Conservation (phyloP, 2,888 invertebrate species). For the Plagiodera versicolora region DNA sequence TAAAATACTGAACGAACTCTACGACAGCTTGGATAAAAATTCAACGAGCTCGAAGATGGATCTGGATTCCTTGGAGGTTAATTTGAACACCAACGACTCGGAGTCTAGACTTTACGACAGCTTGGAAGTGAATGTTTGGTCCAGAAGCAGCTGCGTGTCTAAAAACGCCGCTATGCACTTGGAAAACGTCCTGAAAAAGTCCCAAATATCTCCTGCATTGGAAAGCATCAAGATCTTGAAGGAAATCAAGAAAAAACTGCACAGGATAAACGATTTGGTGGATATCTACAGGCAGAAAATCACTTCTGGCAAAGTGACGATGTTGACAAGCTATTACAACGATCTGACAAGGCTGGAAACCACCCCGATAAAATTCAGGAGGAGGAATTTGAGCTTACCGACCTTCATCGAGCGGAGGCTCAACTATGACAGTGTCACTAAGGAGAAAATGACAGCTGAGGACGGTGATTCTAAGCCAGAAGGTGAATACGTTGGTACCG, state of each 20-base stretch:
- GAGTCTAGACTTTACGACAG: conserved; percentile 45
- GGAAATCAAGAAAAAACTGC: conserved; percentile 70
- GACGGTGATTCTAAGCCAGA: conserved; percentile 17
- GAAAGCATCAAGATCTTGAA: conserved; percentile 65
- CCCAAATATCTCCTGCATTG: conserved; percentile 48
- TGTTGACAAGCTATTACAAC: conserved; percentile 63
- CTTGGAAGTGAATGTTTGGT: conserved; percentile 47
- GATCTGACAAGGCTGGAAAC: conserved; percentile 55
- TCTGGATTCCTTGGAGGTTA: conserved; percentile 48
- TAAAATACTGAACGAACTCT: conserved; percentile 46
- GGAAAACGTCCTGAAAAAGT: conserved; percentile 53
- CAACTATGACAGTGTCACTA: conserved; percentile 33
- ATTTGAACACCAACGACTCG: conserved; percentile 41
- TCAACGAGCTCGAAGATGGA: conserved; percentile 45
- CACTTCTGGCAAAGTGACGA: conserved; percentile 70
- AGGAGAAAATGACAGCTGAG: too few relatives aligned
- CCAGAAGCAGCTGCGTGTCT: conserved; percentile 32
- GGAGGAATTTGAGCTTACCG: conserved; percentile 63
- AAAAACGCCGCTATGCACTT: conserved; percentile 38
- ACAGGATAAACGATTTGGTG: conserved; percentile 70
- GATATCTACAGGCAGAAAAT: conserved; percentile 61
- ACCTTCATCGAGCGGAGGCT: conserved; percentile 45
- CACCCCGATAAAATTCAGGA: conserved; percentile 60
- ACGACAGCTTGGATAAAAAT: conserved; percentile 51
- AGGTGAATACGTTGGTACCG: conserved; percentile 33